Conservation (phyloP, 2,888 invertebrate species). For the Clostera curtula region DNA sequence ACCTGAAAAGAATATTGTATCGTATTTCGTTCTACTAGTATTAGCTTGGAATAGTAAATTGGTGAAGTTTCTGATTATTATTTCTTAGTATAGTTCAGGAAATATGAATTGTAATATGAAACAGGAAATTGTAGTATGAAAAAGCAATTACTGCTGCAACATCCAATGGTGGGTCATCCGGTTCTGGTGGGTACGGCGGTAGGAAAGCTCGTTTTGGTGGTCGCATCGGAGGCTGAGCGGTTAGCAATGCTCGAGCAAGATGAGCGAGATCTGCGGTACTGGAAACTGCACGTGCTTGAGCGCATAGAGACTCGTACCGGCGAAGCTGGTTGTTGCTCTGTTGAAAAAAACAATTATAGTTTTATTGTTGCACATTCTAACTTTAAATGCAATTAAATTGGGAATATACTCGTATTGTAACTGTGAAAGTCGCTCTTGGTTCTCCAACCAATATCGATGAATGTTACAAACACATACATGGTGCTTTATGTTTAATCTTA, state of each 20-base stretch:
- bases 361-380: too few species aligned
- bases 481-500: too few species aligned
- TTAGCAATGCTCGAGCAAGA: conserved; percentile 86
- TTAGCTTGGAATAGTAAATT: conserved; percentile 1
- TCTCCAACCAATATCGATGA: too few species aligned
- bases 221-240: conserved; percentile 76
- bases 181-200: conserved; percentile 67
- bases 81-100: too few species aligned
- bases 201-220: conserved; percentile 81
- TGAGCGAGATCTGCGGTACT: conserved; percentile 84
- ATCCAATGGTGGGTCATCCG: conserved; percentile 60
- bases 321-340: conserved; percentile 88
- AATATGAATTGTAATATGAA: too few species aligned
- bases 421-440: too few species aligned
- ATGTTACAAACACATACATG: too few species aligned
- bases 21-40: background rate
- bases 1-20: too few species aligned
- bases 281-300: conserved; percentile 84
- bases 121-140: too few species aligned
- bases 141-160: conserved; percentile 51
- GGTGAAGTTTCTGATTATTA: too few species aligned
- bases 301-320: conserved; percentile 86
- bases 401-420: too few species aligned
- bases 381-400: too few species aligned
- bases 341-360: conserved; percentile 16